phyloP scores from a whole-genome alignment of 1,140 invertebrate genomes.

The Dendroctonus valens region DNA sequence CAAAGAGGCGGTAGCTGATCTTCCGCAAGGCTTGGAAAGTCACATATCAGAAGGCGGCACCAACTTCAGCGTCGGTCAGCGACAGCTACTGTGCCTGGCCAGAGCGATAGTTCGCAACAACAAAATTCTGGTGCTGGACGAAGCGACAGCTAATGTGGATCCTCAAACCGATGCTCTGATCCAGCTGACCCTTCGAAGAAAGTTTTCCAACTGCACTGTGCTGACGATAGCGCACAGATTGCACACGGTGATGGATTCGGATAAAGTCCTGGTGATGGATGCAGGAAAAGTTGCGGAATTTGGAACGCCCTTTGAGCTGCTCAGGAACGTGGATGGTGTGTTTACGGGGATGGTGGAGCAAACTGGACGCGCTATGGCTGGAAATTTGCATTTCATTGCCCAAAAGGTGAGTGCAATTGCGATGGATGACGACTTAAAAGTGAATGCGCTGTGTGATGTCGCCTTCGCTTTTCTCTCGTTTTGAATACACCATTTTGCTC shows the following conservation, averaged over 20 bases:
- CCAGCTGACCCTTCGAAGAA: conserved; percentile 59
- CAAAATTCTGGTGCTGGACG: conserved; percentile 66
- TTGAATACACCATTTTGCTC: too few relatives aligned
- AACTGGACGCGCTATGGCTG: conserved; percentile 61
- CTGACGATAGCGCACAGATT: conserved; percentile 71
- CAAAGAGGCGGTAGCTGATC: conserved; percentile 55
- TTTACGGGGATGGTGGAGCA: conserved; percentile 66
- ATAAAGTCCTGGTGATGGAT: conserved; percentile 58
- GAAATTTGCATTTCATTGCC: conserved; percentile 60
- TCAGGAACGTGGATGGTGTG: conserved; percentile 48
- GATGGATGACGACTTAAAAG: too few relatives aligned
- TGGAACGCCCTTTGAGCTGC: conserved; percentile 60
- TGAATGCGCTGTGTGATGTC: too few relatives aligned
- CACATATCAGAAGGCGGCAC: conserved; percentile 62
- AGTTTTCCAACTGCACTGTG: conserved; percentile 66
- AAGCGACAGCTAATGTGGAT: conserved; percentile 65
- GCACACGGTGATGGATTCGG: conserved; percentile 71
- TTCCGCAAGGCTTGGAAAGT: conserved; percentile 46
- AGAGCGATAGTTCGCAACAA: conserved; percentile 63
- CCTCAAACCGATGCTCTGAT: conserved; percentile 62
- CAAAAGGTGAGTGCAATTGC: conserved; percentile 10
- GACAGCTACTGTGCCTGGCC: conserved; percentile 59
- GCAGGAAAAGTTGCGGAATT: conserved; percentile 57
- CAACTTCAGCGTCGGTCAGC: conserved; percentile 58
- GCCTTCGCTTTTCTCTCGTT: too few relatives aligned